Evolutionary conservation across 1,140 invertebrate species (phyloP).

Genomic region (Hetaerina americana): DNA sequence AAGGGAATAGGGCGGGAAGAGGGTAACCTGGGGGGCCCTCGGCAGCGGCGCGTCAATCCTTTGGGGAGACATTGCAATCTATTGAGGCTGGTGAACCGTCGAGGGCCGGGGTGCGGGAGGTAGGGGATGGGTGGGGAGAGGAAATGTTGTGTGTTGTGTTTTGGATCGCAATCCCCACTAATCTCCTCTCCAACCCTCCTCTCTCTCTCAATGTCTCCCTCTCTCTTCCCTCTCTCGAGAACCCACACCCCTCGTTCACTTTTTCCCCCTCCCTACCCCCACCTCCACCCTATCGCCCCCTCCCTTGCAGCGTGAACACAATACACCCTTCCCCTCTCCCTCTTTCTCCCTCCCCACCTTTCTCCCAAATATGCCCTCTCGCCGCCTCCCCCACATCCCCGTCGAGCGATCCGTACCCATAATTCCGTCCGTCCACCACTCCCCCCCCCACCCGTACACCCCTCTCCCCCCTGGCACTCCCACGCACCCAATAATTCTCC

Average conservation of each 20-base stretch:
- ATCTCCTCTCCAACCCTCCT: neutral
- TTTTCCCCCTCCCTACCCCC: too few relatives aligned
- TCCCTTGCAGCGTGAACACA: too few relatives aligned
- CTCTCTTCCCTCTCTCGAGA: neutral
- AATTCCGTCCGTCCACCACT: neutral
- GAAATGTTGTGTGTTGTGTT: neutral
- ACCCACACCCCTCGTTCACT: too few relatives aligned
- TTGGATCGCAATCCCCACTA: neutral
- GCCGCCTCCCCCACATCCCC: too few relatives aligned
- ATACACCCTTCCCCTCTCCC: too few relatives aligned
- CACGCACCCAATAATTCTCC: neutral
- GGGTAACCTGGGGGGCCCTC: neutral
- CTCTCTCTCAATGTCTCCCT: neutral
- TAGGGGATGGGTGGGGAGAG: neutral
- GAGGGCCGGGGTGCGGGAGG: neutral
- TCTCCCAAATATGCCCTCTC: too few relatives aligned
- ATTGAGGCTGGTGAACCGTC: constrained; percentile 8
- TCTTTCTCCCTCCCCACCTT: too few relatives aligned
- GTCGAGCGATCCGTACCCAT: too few relatives aligned
- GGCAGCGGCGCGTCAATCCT: constrained; percentile 1
- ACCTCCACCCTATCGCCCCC: too few relatives aligned
- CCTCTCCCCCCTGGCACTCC: neutral
- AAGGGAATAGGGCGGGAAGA: too few relatives aligned
- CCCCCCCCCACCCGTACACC: neutral
- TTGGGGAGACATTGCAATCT: constrained; percentile 13